Conservation (phyloP, 2,888 invertebrate species). For the Ophonus ardosiacus region DNA sequence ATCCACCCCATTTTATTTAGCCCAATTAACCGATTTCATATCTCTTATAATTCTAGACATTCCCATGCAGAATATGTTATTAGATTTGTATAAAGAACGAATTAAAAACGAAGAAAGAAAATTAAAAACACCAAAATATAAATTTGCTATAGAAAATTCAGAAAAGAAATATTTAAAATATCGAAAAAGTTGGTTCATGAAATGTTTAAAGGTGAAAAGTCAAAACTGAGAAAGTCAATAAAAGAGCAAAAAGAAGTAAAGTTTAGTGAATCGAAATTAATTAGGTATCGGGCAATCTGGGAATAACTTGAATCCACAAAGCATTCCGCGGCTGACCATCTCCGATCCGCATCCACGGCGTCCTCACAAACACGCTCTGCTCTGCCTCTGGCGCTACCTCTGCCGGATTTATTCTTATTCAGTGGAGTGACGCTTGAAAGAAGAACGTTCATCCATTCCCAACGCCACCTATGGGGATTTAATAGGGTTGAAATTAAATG, state of each 20-base stretch:
- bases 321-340: constrained; percentile 40
- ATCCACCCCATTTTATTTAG: too few relatives aligned
- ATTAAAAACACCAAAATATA: too few relatives aligned
- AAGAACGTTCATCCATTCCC: constrained; percentile 52
- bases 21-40: too few relatives aligned
- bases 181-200: too few relatives aligned
- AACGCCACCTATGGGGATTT: constrained; percentile 62
- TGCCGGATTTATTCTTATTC: constrained; percentile 61
- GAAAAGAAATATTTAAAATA: too few relatives aligned
- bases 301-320: background rate
- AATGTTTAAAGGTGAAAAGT: too few relatives aligned
- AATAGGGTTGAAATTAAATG: constrained; percentile 63
- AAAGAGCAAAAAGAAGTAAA: background rate
- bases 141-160: too few relatives aligned
- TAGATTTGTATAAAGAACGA: too few relatives aligned
- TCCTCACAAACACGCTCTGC: background rate
- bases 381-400: background rate
- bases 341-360: background rate
- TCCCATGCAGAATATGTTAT: too few relatives aligned
- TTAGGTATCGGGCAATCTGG: background rate
- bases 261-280: background rate
- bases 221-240: background rate
- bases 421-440: constrained; percentile 42
- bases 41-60: too few relatives aligned
- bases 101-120: too few relatives aligned